These are phyloP conservation scores for Crotalus adamanteus DNA, from an alignment of 2,797 vertebrate genomes.

Conservation along the genomic window DNA sequence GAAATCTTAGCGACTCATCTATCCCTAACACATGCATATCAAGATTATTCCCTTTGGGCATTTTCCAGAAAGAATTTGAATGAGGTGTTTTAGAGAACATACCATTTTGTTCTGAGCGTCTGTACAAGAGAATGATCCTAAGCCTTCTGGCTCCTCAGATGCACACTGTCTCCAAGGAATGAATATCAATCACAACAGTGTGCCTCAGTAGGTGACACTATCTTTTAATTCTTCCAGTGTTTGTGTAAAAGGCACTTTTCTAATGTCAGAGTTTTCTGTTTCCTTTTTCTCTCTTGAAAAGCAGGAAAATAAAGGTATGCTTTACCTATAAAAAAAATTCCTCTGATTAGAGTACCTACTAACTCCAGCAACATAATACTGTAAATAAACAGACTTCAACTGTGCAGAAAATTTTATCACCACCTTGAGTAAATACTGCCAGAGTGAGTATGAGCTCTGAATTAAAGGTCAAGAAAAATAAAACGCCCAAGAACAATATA, in stretches of 20 bases:
- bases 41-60: not conserved
- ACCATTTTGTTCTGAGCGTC: conserved; percentile 18
- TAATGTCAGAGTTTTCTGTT: conserved; percentile 10
- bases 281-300: conserved; percentile 24
- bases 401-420: conserved; percentile 5
- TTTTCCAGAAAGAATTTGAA: conserved; percentile 28
- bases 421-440: conserved; percentile 60
- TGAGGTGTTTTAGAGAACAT: conserved; percentile 56
- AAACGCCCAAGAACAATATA: not conserved
- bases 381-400: not conserved
- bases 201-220: conserved; percentile 21
- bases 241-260: conserved; percentile 14
- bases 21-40: not conserved
- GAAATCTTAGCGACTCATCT: not conserved
- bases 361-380: not conserved
- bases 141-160: conserved; percentile 16
- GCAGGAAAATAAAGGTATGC: conserved; percentile 32
- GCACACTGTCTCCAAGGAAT: conserved; percentile 23
- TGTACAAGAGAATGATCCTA: conserved; percentile 30
- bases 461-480: not conserved
- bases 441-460: conserved; percentile 5
- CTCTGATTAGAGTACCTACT: not conserved
- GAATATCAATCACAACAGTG: conserved; percentile 2
- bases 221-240: not conserved
- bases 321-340: conserved; percentile 25